Evolutionary conservation across 2,888 invertebrate species (phyloP).

Genomic region (Julus scanicus): DNA sequence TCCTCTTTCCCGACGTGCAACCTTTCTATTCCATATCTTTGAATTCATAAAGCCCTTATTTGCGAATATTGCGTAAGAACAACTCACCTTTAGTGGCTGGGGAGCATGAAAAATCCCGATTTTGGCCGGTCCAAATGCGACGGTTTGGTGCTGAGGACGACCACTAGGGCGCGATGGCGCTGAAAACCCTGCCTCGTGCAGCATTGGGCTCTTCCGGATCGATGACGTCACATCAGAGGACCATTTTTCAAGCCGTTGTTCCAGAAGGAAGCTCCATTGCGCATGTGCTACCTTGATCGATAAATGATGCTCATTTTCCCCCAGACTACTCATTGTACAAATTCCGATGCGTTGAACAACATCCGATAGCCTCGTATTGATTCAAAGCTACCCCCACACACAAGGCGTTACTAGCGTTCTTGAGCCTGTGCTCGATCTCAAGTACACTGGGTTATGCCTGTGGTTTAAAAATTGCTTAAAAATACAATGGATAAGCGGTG

Average conservation of each 20-base stretch:
- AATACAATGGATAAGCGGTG: background rate
- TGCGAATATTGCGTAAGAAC: background rate
- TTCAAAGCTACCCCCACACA: background rate
- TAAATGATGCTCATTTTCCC: background rate
- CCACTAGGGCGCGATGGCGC: background rate
- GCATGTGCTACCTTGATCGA: background rate
- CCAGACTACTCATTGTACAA: constrained; percentile 35
- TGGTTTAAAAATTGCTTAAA: background rate
- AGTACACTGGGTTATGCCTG: background rate
- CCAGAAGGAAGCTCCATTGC: background rate
- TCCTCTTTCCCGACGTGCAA: background rate
- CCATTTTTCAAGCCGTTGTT: background rate
- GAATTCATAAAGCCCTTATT: background rate
- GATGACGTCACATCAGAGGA: background rate
- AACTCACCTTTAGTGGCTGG: constrained; percentile 1
- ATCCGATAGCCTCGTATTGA: constrained; percentile 16
- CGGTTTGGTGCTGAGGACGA: background rate
- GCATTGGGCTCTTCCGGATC: constrained; percentile 33
- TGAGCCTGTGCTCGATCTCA: background rate
- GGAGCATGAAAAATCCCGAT: constrained; percentile 37
- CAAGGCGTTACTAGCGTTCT: background rate
- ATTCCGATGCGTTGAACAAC: constrained; percentile 3
- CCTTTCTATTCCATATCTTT: background rate
- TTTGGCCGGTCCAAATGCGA: constrained; percentile 39
- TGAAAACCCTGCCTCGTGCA: background rate